phyloP scores from a whole-genome alignment of 2,888 invertebrate genomes.

The Syritta pipiens region DNA sequence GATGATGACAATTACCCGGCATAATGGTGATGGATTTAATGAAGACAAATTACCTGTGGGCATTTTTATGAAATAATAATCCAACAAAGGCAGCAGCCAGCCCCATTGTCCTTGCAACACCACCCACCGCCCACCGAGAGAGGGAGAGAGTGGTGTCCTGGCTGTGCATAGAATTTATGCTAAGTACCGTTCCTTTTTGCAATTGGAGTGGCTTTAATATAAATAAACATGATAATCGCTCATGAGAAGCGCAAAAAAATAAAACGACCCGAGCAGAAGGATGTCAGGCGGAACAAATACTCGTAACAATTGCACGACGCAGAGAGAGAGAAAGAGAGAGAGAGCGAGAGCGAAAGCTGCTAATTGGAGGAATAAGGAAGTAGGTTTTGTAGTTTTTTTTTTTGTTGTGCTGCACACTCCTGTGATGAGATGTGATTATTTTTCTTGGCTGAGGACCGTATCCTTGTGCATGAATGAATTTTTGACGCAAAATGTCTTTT shows the following conservation, averaged over 20 bases:
- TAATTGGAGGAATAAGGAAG: conserved; percentile 69
- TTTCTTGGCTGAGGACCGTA: conserved; percentile 43
- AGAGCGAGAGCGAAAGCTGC: too few species aligned
- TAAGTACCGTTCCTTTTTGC: conserved; percentile 56
- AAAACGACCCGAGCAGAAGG: conserved; percentile 44
- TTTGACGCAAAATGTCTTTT: conserved; percentile 53
- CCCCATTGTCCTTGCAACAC: conserved; percentile 63
- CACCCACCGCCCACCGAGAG: too few species aligned
- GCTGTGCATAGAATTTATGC: conserved; percentile 65
- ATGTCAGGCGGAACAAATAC: conserved; percentile 63
- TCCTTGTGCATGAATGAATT: conserved; percentile 44
- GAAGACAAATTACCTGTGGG: conserved; percentile 79
- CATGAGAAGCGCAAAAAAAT: conserved; percentile 58
- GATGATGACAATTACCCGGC: conserved; percentile 65
- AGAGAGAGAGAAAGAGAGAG: too few species aligned
- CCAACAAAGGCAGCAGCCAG: conserved; percentile 61
- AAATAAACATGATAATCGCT: conserved; percentile 69
- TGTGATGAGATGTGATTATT: conserved; percentile 65
- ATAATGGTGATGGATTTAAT: conserved; percentile 77
- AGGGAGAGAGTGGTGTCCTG: too few species aligned
- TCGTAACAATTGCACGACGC: conserved; percentile 62
- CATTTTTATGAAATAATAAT: conserved; percentile 77
- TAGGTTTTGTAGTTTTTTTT: conserved; percentile 47
- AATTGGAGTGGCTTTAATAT: conserved; percentile 57
- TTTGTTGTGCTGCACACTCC: conserved; percentile 1